Conservation (phyloP, 2,797 vertebrate species). For the Aplochiton taeniatus region DNA sequence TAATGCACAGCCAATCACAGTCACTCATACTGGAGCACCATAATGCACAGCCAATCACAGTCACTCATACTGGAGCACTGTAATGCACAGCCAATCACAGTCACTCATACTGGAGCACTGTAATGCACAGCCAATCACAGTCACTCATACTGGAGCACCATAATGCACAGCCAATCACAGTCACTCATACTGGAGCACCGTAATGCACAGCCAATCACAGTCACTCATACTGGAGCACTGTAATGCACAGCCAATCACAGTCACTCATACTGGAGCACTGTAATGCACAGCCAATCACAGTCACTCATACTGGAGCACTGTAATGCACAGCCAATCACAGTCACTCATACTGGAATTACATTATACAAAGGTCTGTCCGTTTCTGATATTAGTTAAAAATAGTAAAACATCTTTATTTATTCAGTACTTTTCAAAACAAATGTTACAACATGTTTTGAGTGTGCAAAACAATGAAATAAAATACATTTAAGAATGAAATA, state of each 20-base stretch:
- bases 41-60: conserved; percentile 14
- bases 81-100: conserved; percentile 20
- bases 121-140: conserved; percentile 20
- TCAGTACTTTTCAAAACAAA: too few relatives aligned
- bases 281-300: conserved; percentile 20
- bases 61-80: neutral
- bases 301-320: neutral
- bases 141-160: neutral
- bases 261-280: neutral
- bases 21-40: neutral
- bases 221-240: neutral
- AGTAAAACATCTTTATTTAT: too few relatives aligned
- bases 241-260: conserved; percentile 20
- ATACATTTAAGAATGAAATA: too few relatives aligned
- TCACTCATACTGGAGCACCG: neutral
- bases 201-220: conserved; percentile 20
- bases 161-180: conserved; percentile 20
- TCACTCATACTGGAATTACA: neutral
- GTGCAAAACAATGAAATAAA: too few relatives aligned
- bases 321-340: conserved; percentile 20
- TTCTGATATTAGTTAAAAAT: too few relatives aligned
- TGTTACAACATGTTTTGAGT: too few relatives aligned
- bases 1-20: neutral
- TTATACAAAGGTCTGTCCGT: too few relatives aligned
- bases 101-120: neutral